Percentiles rank a stretch among this genome's conserved stretches.
Conservation (phyloP, 2,113 vertebrate species). For the Perca flavescens region DNA sequence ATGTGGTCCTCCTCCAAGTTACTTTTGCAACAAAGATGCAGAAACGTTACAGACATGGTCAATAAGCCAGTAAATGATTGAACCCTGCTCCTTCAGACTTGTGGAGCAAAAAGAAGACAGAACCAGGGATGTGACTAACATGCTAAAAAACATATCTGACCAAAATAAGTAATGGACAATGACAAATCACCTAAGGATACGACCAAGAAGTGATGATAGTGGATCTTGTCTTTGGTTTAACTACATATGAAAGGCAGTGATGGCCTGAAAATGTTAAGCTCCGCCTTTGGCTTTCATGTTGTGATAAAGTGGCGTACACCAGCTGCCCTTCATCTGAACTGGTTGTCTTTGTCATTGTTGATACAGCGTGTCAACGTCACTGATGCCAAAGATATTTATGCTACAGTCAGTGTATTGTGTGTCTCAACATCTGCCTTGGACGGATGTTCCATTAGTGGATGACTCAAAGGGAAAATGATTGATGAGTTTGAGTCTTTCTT, state of each 20-base stretch:
- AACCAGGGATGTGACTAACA: conserved; percentile 22
- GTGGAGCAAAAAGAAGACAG: not conserved
- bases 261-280: conserved; percentile 53
- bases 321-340: conserved; percentile 60
- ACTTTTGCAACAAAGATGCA: not conserved
- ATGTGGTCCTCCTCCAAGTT: not conserved
- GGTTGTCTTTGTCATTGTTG: conserved; percentile 32
- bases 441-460: conserved; percentile 22
- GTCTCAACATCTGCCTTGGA: conserved; percentile 28
- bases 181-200: conserved; percentile 41
- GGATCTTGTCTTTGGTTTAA: conserved; percentile 35
- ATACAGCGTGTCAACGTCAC: not conserved
- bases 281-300: conserved; percentile 53
- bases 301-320: conserved; percentile 35
- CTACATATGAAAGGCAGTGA: conserved; percentile 34
- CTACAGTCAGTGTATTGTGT: conserved; percentile 21
- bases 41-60: not conserved
- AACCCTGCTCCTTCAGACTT: conserved; percentile 3
- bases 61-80: not conserved
- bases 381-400: conserved; percentile 22
- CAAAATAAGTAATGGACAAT: conserved; percentile 14
- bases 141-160: conserved; percentile 20
- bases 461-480: conserved; percentile 37
- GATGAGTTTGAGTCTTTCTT: conserved; percentile 28
- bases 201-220: conserved; percentile 28